Evolutionary conservation across 2,888 invertebrate genomes (phyloP).

Genomic region (Pilophorus perplexus): DNA sequence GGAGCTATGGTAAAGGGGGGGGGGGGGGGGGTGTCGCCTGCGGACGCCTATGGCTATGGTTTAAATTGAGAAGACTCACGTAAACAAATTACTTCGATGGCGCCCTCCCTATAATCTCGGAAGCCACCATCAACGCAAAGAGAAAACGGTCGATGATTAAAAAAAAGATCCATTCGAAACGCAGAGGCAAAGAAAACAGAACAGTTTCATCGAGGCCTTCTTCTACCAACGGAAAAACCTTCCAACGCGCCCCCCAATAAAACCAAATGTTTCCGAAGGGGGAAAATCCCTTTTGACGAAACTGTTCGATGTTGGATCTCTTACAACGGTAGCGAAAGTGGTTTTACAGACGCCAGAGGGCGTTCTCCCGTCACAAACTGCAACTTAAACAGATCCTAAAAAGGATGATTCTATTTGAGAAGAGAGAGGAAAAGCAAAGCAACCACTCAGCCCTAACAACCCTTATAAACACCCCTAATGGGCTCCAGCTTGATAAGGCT

Average conservation of each 20-base stretch:
- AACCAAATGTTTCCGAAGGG: not conserved
- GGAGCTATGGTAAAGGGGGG: too few species aligned
- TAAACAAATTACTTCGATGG: conserved; percentile 1
- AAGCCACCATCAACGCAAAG: not conserved
- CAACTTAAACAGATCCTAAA: conserved; percentile 29
- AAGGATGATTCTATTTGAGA: conserved; percentile 36
- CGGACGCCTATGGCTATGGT: too few species aligned
- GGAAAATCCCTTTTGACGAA: not conserved
- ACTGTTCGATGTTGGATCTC: conserved; percentile 9
- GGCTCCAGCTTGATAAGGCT: conserved; percentile 23
- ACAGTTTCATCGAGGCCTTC: not conserved
- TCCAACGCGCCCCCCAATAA: conserved; percentile 17
- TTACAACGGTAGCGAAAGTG: conserved; percentile 1
- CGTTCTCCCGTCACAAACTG: conserved; percentile 10
- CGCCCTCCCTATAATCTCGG: conserved; percentile 17
- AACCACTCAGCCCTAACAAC: conserved; percentile 28
- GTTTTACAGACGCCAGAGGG: conserved; percentile 15
- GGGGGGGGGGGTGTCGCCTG: too few species aligned
- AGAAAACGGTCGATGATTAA: conserved; percentile 1
- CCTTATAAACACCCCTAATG: conserved; percentile 36
- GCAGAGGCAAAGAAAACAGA: conserved; percentile 16
- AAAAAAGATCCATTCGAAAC: conserved; percentile 8
- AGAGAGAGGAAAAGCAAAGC: conserved; percentile 22
- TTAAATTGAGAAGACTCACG: too few species aligned
- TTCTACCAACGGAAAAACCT: too few species aligned